A percentile compares a stretch with the other conserved stretches of the same genome.
Conservation (phyloP, 2,113 vertebrate species). For the Stigmatopora nigra region DNA sequence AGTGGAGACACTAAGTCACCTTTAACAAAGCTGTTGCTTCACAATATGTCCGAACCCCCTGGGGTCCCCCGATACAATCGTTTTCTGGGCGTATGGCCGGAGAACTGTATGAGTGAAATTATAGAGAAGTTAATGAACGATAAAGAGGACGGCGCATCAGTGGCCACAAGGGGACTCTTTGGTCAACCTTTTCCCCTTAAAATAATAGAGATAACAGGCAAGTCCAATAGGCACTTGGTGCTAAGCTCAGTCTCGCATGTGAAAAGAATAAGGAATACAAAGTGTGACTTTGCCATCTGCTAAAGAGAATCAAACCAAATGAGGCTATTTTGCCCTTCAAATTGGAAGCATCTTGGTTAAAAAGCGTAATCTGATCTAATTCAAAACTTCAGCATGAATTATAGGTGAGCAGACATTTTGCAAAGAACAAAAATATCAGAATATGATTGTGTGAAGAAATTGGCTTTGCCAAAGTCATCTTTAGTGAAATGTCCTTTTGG, state of each 20-base stretch:
- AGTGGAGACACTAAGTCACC: conserved; percentile 82
- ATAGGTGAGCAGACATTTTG: neutral
- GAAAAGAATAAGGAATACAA: conserved; percentile 11
- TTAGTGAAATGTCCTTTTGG: neutral
- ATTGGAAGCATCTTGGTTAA: neutral
- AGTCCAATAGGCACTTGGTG: conserved; percentile 26
- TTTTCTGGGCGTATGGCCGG: conserved; percentile 61
- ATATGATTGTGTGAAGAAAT: neutral
- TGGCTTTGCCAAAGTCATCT: neutral
- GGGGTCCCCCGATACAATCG: conserved; percentile 48
- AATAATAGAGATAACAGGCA: conserved; percentile 44
- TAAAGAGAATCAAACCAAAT: neutral
- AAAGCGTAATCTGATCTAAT: neutral
- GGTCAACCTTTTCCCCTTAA: conserved; percentile 32
- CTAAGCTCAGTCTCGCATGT: conserved; percentile 1
- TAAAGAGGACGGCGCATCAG: conserved; percentile 64
- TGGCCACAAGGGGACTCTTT: conserved; percentile 55
- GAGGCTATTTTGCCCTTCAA: neutral
- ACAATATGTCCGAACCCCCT: conserved; percentile 71
- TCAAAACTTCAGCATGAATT: neutral
- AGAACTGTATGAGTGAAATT: conserved; percentile 45
- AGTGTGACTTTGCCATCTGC: neutral
- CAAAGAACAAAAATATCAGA: neutral
- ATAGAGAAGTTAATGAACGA: conserved; percentile 84
- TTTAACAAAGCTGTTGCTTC: conserved; percentile 79